Evolutionary conservation across 2,888 invertebrate genomes (phyloP).

Genomic region (Sesamia inferens): DNA sequence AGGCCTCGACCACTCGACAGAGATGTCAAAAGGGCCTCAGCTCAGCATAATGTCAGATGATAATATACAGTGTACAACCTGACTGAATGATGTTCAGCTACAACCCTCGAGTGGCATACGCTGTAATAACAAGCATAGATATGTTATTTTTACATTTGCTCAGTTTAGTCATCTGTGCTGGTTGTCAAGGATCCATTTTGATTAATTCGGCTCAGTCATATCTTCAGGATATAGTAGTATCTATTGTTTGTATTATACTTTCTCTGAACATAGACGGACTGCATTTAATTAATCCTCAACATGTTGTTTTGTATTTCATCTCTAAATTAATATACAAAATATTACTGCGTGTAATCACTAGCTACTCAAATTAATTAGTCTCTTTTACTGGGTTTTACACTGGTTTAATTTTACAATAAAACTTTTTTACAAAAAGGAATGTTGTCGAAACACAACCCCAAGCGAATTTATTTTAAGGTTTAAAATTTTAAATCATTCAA

Average conservation of each 20-base stretch:
- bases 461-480: not conserved
- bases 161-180: not conserved
- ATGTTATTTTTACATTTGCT: too few species aligned
- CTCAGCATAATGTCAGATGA: too few species aligned
- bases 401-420: not conserved
- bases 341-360: not conserved
- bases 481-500: not conserved
- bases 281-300: not conserved
- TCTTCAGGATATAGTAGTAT: too few species aligned
- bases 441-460: not conserved
- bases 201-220: not conserved
- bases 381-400: too few species aligned
- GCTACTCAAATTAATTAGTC: not conserved
- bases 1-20: too few species aligned
- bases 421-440: not conserved
- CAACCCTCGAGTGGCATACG: too few species aligned
- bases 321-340: not conserved
- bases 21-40: too few species aligned
- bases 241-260: not conserved
- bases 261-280: not conserved
- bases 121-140: too few species aligned
- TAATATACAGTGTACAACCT: too few species aligned
- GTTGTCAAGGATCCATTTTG: not conserved
- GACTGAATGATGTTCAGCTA: too few species aligned
- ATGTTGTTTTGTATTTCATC: not conserved